phyloP scores from a whole-genome alignment of 2,797 vertebrate species.

The Channallabes apus region DNA sequence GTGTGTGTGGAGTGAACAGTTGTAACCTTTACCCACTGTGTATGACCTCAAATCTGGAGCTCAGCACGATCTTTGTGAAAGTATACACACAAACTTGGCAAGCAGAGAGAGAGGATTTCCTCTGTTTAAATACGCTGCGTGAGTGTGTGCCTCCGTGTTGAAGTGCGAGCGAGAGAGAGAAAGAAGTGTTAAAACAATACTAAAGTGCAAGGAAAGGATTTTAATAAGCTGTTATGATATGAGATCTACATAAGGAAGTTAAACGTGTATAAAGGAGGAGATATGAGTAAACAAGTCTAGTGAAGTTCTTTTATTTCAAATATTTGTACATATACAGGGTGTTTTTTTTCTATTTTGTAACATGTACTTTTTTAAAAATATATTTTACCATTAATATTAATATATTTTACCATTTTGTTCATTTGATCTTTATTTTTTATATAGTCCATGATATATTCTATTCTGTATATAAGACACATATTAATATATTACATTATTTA shows the following conservation, averaged over 20 bases:
- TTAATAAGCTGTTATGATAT: background rate
- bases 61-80: slow-evolving; percentile 41
- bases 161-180: slow-evolving; percentile 35
- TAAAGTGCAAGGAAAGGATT: slow-evolving; percentile 18
- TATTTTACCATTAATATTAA: too few species aligned
- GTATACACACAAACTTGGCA: slow-evolving; percentile 43
- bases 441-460: background rate
- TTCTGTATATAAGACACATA: too few species aligned
- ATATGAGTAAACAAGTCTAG: background rate
- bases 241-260: background rate
- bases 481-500: too few species aligned
- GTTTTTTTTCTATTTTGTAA: background rate
- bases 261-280: background rate
- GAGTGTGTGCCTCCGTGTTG: slow-evolving; percentile 36
- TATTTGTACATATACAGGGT: background rate
- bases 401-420: background rate
- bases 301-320: background rate
- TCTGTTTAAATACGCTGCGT: slow-evolving; percentile 57
- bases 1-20: slow-evolving; percentile 27
- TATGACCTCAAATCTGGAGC: slow-evolving; percentile 46
- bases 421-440: background rate
- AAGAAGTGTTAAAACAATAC: slow-evolving; percentile 49
- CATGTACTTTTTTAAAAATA: too few species aligned
- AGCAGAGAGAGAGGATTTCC: slow-evolving; percentile 62
- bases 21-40: slow-evolving; percentile 32